phyloP scores from a whole-genome alignment of 2,113 vertebrate species.

The Calonectris borealis region DNA sequence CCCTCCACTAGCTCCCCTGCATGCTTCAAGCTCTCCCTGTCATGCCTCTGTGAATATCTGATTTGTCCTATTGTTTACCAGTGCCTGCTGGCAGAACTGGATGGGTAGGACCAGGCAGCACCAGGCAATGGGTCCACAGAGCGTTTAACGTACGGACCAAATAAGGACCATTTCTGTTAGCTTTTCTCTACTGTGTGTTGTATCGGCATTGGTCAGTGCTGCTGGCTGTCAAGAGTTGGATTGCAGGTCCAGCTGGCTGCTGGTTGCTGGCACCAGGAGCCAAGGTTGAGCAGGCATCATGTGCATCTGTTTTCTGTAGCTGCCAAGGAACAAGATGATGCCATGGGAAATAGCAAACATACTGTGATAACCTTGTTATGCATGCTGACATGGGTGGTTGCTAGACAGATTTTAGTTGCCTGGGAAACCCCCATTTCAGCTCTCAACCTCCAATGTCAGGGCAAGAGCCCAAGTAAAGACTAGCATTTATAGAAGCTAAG shows the following conservation, averaged over 20 bases:
- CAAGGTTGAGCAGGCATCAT: background rate
- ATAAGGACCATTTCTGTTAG: background rate
- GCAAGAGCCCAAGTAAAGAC: background rate
- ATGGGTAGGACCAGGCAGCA: background rate
- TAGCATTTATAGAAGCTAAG: constrained; percentile 26
- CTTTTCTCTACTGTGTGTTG: background rate
- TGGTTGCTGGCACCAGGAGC: background rate
- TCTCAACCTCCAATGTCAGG: constrained; percentile 18
- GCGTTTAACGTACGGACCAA: background rate
- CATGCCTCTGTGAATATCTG: background rate
- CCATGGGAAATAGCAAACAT: constrained; percentile 12
- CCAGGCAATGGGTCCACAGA: rapidly evolving
- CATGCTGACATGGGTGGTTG: constrained; percentile 17
- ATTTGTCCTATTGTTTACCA: background rate
- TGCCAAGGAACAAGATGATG: constrained; percentile 56
- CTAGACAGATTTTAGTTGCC: constrained; percentile 54
- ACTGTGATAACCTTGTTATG: constrained; percentile 39
- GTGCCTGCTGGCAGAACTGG: background rate
- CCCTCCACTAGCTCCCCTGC: background rate
- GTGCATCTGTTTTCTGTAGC: constrained; percentile 30
- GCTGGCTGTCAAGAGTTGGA: background rate
- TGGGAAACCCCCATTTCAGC: constrained; percentile 46
- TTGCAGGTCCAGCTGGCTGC: background rate
- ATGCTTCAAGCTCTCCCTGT: background rate
- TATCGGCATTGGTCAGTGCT: background rate